These are phyloP conservation scores for Chrysomela aeneicollis DNA, from an alignment of 2,888 invertebrate genomes.

Conservation along the genomic window DNA sequence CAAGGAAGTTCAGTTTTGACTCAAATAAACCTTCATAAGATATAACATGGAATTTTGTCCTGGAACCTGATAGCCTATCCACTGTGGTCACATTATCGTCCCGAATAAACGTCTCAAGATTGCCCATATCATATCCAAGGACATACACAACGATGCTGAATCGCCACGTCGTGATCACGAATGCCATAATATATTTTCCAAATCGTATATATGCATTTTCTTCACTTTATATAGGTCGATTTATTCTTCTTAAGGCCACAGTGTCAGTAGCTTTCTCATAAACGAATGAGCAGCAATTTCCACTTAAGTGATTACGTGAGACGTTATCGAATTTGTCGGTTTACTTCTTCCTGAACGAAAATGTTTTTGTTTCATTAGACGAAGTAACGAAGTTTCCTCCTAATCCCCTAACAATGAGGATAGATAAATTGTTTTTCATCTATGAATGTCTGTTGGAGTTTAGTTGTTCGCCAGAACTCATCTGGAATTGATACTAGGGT, in stretches of 20 bases:
- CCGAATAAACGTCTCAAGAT: too few relatives aligned
- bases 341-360: slow-evolving; percentile 18
- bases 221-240: background rate
- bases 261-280: slow-evolving; percentile 11
- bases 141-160: too few relatives aligned
- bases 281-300: slow-evolving; percentile 26
- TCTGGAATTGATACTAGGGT: slow-evolving; percentile 9
- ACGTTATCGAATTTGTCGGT: slow-evolving; percentile 26
- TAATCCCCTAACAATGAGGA: slow-evolving; percentile 6
- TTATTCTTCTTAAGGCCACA: background rate
- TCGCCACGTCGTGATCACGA: too few relatives aligned
- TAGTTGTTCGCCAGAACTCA: background rate
- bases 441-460: slow-evolving; percentile 8
- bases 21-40: too few relatives aligned
- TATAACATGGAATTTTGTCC: too few relatives aligned
- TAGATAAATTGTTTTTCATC: slow-evolving; percentile 18
- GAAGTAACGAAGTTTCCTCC: slow-evolving; percentile 14
- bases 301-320: slow-evolving; percentile 26
- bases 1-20: too few relatives aligned
- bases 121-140: too few relatives aligned
- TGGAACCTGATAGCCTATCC: too few relatives aligned
- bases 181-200: too few relatives aligned
- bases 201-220: background rate
- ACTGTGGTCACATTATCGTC: too few relatives aligned
- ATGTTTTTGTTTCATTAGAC: slow-evolving; percentile 20